Conservation (phyloP, 2,797 vertebrate species). For the Sibirionetta formosa region DNA sequence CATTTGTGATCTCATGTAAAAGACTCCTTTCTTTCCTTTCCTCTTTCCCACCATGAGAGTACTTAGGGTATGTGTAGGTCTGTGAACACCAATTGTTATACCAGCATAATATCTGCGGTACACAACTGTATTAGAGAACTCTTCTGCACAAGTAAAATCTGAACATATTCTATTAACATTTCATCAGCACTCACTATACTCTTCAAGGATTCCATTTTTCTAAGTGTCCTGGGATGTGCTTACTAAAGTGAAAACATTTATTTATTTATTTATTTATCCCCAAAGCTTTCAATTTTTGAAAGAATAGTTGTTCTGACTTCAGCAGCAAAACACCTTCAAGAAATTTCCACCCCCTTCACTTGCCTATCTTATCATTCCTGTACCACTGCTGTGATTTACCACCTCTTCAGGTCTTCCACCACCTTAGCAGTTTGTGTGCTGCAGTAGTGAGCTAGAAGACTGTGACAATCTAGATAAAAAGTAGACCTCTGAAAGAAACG, state of each 20-base stretch:
- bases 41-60: not conserved
- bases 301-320: not conserved
- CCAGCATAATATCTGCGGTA: not conserved
- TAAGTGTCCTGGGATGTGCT: not conserved
- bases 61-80: not conserved
- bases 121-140: not conserved
- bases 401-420: not conserved
- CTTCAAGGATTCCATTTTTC: not conserved
- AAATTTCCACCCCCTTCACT: not conserved
- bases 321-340: not conserved
- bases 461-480: conserved; percentile 1
- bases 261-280: not conserved
- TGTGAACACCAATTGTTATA: not conserved
- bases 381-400: not conserved
- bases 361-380: not conserved
- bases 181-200: not conserved
- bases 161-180: not conserved
- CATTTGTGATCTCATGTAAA: not conserved
- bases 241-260: not conserved
- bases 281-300: not conserved
- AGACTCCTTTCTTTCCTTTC: not conserved
- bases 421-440: not conserved
- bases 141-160: not conserved
- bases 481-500: not conserved
- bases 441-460: not conserved